These are phyloP conservation scores for Drosophila azteca DNA, from an alignment of 1,140 invertebrate genomes.

Conservation along the genomic window DNA sequence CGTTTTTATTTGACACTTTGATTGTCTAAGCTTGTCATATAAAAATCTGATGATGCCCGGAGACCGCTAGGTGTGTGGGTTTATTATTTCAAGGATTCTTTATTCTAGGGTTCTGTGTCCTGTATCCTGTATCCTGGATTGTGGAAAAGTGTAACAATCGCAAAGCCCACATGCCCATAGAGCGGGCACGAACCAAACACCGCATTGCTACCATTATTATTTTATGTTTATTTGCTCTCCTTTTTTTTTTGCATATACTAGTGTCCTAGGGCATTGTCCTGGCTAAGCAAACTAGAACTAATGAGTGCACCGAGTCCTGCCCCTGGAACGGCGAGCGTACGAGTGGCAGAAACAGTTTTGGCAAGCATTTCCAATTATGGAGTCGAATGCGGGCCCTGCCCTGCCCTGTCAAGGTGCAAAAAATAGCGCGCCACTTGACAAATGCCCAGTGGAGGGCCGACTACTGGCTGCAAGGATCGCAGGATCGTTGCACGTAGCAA, in stretches of 20 bases:
- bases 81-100: constrained; percentile 21
- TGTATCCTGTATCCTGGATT: constrained; percentile 13
- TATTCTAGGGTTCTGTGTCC: too few species aligned
- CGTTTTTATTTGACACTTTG: constrained; percentile 79
- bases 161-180: constrained; percentile 61
- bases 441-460: constrained; percentile 28
- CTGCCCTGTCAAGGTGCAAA: constrained; percentile 72
- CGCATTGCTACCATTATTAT: constrained; percentile 8
- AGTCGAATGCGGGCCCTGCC: constrained; percentile 54
- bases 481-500: background rate
- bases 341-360: constrained; percentile 51
- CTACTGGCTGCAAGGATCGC: constrained; percentile 10
- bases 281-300: constrained; percentile 77
- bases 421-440: constrained; percentile 76
- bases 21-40: constrained; percentile 73
- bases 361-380: constrained; percentile 74
- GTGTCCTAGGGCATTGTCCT: constrained; percentile 38
- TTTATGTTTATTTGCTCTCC: background rate
- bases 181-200: constrained; percentile 55
- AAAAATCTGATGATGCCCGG: constrained; percentile 2
- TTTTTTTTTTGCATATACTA: constrained; percentile 35
- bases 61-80: constrained; percentile 20
- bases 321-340: constrained; percentile 27
- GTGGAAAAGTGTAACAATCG: constrained; percentile 13
- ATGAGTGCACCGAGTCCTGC: constrained; percentile 60